Conservation (phyloP, 2,888 invertebrate species). For the Metellina segmentata region DNA sequence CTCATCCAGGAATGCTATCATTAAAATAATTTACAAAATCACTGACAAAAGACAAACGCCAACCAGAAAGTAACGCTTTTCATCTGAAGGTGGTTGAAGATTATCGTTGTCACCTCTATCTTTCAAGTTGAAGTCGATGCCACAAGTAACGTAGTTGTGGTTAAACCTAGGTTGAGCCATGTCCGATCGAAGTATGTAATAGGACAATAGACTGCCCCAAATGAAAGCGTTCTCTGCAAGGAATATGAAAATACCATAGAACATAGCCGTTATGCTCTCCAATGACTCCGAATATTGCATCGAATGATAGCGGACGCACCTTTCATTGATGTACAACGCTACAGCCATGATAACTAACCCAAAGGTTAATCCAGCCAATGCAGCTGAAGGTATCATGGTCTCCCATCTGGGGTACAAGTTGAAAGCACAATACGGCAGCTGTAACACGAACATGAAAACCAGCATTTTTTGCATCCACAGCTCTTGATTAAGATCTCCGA, state of each 20-base stretch:
- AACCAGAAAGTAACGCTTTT: conserved; percentile 93
- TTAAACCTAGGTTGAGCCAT: background rate
- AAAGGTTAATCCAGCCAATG: conserved; percentile 49
- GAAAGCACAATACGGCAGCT: conserved; percentile 53
- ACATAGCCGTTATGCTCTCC: conserved; percentile 92
- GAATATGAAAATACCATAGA: conserved; percentile 97
- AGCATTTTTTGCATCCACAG: conserved; percentile 68
- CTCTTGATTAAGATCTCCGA: conserved; percentile 83
- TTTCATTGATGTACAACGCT: background rate
- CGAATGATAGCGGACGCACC: background rate
- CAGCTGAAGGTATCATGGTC: conserved; percentile 51
- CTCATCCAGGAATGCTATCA: conserved; percentile 93
- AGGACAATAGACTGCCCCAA: conserved; percentile 97
- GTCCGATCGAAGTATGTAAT: conserved; percentile 81
- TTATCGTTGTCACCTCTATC: conserved; percentile 81
- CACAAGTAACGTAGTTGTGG: background rate
- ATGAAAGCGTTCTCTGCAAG: conserved; percentile 98
- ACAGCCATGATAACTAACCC: conserved; percentile 38
- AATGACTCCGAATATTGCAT: background rate
- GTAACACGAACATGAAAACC: conserved; percentile 59
- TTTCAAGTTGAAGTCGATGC: conserved; percentile 13
- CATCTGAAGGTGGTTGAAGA: conserved; percentile 90
- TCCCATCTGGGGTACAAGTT: conserved; percentile 67
- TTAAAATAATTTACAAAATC: conserved; percentile 90
- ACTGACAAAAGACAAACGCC: conserved; percentile 94